Conservation (phyloP, 1,140 invertebrate species). For the Apis laboriosa region DNA sequence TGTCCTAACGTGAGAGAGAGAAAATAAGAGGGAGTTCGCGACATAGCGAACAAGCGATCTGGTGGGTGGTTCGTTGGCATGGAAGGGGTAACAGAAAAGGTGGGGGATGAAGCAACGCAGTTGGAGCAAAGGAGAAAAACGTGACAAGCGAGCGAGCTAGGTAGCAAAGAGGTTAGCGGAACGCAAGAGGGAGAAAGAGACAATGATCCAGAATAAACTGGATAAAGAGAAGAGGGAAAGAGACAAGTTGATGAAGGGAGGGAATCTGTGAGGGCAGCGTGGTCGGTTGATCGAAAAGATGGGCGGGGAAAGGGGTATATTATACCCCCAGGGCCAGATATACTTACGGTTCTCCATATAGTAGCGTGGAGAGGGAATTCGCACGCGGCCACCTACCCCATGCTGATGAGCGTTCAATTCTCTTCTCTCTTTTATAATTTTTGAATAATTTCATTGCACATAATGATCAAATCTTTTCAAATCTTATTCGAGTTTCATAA, state of each 20-base stretch:
- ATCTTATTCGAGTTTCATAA: not conserved
- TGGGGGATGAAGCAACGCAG: conserved; percentile 1
- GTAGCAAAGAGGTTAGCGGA: conserved; percentile 52
- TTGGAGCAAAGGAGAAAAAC: conserved; percentile 30
- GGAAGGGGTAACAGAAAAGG: conserved; percentile 22
- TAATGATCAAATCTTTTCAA: not conserved
- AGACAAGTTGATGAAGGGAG: conserved; percentile 31
- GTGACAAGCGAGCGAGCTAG: conserved; percentile 17
- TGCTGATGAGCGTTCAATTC: conserved; percentile 30
- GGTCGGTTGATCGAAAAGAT: conserved; percentile 52
- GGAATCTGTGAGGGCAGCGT: conserved; percentile 53
- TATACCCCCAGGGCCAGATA: conserved; percentile 52
- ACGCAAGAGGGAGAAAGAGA: conserved; percentile 36
- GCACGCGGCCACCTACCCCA: conserved; percentile 53
- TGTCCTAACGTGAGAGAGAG: not conserved
- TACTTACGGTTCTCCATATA: conserved; percentile 37
- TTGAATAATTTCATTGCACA: not conserved
- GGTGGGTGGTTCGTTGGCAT: conserved; percentile 56
- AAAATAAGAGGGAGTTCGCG: not conserved
- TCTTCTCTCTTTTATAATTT: conserved; percentile 17
- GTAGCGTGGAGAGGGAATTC: conserved; percentile 52
- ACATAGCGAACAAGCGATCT: conserved; percentile 43
- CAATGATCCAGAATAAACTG: conserved; percentile 40
- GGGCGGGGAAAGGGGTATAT: conserved; percentile 59
- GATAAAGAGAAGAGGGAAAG: conserved; percentile 24